phyloP scores from a whole-genome alignment of 2,888 invertebrate genomes.

The Parnassius glacialis region DNA sequence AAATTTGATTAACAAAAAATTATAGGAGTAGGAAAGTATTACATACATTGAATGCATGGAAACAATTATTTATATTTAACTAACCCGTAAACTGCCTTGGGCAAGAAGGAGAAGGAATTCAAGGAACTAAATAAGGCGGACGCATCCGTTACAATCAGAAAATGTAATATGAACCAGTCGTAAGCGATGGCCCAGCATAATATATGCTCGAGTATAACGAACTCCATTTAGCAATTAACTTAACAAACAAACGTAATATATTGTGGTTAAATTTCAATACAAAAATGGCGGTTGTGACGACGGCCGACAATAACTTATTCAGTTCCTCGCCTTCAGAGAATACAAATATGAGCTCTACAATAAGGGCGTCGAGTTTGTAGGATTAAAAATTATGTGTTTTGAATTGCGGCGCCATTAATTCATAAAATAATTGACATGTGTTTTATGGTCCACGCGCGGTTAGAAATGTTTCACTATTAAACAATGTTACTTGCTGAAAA shows the following conservation, averaged over 20 bases:
- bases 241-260: slow-evolving; percentile 81
- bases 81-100: slow-evolving; percentile 33
- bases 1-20: slow-evolving; percentile 18
- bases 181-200: slow-evolving; percentile 38
- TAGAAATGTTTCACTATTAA: slow-evolving; percentile 25
- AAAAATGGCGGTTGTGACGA: slow-evolving; percentile 57
- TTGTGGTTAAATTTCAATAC: slow-evolving; percentile 78
- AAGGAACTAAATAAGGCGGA: slow-evolving; percentile 53
- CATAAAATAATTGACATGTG: slow-evolving; percentile 37
- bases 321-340: slow-evolving; percentile 43
- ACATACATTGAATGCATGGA: slow-evolving; percentile 36
- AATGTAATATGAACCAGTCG: slow-evolving; percentile 52
- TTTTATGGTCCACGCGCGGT: slow-evolving; percentile 27
- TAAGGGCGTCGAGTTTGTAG: slow-evolving; percentile 51
- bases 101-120: slow-evolving; percentile 35
- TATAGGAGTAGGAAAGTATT: slow-evolving; percentile 7
- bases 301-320: slow-evolving; percentile 54
- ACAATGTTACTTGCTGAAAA: slow-evolving; percentile 24
- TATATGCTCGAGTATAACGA: slow-evolving; percentile 73
- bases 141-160: slow-evolving; percentile 75
- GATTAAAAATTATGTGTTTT: slow-evolving; percentile 47
- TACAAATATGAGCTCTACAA: slow-evolving; percentile 36
- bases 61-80: slow-evolving; percentile 41
- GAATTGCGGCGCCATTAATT: slow-evolving; percentile 40
- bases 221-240: slow-evolving; percentile 79